Percentiles rank a stretch among this genome's conserved stretches.
Conservation (phyloP, 2,888 invertebrate genomes). For the Micoletzkya japonica region DNA sequence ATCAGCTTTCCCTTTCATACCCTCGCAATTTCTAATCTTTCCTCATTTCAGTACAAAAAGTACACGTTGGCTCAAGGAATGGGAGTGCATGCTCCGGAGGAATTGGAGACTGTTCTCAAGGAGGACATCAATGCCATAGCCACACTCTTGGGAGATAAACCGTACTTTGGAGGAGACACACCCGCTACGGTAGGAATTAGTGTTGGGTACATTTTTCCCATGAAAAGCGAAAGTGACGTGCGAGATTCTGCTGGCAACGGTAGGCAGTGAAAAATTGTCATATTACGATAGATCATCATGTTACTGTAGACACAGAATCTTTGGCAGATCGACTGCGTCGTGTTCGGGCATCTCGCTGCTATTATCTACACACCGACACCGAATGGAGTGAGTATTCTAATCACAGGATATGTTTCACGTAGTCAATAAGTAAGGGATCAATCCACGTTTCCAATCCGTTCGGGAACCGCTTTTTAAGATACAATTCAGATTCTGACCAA, state of each 20-base stretch:
- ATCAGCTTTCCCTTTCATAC: no score
- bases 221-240: no score
- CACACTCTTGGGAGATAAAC: background rate
- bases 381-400: background rate
- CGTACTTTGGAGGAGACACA: background rate
- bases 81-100: background rate
- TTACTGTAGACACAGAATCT: background rate
- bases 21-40: background rate
- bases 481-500: background rate
- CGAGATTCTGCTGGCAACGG: no score
- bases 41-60: background rate
- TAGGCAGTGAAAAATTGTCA: no score
- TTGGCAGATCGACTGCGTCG: constrained; percentile 5
- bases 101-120: background rate
- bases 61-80: background rate
- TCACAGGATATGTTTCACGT: background rate
- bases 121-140: constrained; percentile 1
- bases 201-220: no score
- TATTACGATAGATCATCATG: no score
- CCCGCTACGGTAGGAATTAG: constrained; percentile 12
- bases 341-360: constrained; percentile 7
- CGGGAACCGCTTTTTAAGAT: no score
- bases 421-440: background rate
- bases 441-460: no score
- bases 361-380: constrained; percentile 14